phyloP scores from a whole-genome alignment of 2,888 invertebrate species.

The Subacronicta megacephala region DNA sequence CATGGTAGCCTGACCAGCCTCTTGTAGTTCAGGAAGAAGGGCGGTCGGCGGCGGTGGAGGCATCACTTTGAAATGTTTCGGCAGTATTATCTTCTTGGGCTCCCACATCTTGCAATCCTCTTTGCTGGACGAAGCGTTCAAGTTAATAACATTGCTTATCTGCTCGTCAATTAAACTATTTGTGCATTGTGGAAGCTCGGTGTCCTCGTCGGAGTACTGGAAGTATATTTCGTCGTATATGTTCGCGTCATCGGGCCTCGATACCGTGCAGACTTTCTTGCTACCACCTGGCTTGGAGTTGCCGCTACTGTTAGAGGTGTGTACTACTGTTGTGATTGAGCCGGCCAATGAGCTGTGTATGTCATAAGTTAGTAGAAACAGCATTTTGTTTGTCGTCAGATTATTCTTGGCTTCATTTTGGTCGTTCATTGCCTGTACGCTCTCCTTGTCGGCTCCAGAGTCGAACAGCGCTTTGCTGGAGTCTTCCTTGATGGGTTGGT shows the following conservation, averaged over 20 bases:
- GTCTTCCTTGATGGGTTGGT: slow-evolving; percentile 79
- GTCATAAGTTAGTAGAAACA: slow-evolving; percentile 92
- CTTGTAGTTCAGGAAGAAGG: slow-evolving; percentile 77
- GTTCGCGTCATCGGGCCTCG: slow-evolving; percentile 77
- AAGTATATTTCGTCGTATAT: slow-evolving; percentile 87
- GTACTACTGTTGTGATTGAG: slow-evolving; percentile 82
- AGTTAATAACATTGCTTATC: slow-evolving; percentile 87
- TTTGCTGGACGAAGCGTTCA: slow-evolving; percentile 85
- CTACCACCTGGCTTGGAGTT: slow-evolving; percentile 88
- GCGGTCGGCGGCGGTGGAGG: slow-evolving; percentile 78
- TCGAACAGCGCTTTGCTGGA: slow-evolving; percentile 83
- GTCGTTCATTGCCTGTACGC: slow-evolving; percentile 93
- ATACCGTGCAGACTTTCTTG: slow-evolving; percentile 83
- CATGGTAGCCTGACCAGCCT: slow-evolving; percentile 78
- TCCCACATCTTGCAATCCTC: slow-evolving; percentile 84
- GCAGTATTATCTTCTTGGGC: slow-evolving; percentile 79
- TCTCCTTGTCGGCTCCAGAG: slow-evolving; percentile 78
- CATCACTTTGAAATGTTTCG: slow-evolving; percentile 80
- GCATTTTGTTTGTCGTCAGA: slow-evolving; percentile 78
- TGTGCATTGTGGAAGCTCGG: slow-evolving; percentile 86
- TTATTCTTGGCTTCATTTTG: slow-evolving; percentile 92
- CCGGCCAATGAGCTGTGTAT: slow-evolving; percentile 90
- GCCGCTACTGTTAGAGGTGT: slow-evolving; percentile 82
- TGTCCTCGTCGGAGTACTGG: slow-evolving; percentile 90
- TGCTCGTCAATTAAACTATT: slow-evolving; percentile 83